Evolutionary conservation across 2,113 vertebrate species (phyloP).

Genomic region (Toxotes chatareus): DNA sequence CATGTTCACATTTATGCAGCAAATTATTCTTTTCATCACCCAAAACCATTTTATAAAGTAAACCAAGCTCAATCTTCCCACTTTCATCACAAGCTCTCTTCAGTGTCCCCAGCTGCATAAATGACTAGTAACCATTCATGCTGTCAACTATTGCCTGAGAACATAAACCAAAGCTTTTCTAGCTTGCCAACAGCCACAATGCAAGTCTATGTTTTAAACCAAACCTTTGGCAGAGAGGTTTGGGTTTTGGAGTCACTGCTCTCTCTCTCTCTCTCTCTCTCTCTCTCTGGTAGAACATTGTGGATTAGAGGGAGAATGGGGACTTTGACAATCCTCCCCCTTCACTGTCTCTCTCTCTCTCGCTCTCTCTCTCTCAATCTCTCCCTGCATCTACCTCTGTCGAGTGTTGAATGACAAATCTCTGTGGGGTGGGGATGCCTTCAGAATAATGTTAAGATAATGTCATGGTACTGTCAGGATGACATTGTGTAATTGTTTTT

Average conservation of each 20-base stretch:
- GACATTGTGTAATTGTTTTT: not conserved
- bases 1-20: constrained; percentile 1
- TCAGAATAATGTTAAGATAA: constrained; percentile 21
- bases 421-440: not conserved
- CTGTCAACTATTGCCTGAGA: not conserved
- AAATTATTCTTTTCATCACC: not conserved
- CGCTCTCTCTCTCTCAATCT: not conserved
- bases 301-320: constrained; percentile 53
- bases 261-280: not conserved
- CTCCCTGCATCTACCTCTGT: not conserved
- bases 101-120: not conserved
- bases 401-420: constrained; percentile 23
- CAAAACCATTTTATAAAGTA: not conserved
- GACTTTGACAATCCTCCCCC: constrained; percentile 41
- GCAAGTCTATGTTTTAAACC: constrained; percentile 24
- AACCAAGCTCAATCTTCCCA: not conserved
- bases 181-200: constrained; percentile 13
- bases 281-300: constrained; percentile 35
- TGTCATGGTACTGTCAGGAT: not conserved
- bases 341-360: not conserved
- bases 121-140: constrained; percentile 7
- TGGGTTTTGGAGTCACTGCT: constrained; percentile 11
- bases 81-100: not conserved
- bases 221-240: constrained; percentile 11
- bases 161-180: constrained; percentile 6